Evolutionary conservation across 2,113 vertebrate genomes (phyloP).

Genomic region (Gavialis gangeticus): DNA sequence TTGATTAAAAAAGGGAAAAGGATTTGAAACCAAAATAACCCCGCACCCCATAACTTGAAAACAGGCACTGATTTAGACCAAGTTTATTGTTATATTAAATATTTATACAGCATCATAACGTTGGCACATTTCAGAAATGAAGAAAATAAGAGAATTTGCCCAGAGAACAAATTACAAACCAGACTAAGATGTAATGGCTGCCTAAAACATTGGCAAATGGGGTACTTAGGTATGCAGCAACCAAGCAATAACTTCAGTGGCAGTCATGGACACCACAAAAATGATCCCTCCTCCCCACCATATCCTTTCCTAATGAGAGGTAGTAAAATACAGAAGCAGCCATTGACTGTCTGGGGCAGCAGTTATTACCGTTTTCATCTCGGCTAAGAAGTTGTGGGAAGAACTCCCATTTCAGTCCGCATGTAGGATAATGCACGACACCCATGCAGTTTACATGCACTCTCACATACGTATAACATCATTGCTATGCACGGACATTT

Average conservation of each 20-base stretch:
- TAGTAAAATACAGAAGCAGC: neutral
- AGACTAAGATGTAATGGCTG: neutral
- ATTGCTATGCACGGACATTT: neutral
- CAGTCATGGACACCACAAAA: neutral
- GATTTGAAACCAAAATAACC: neutral
- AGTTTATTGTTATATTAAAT: conserved; percentile 1
- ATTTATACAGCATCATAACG: neutral
- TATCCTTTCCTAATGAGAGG: neutral
- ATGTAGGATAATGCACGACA: neutral
- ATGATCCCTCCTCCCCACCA: neutral
- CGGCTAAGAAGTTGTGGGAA: neutral
- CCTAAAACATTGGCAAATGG: neutral
- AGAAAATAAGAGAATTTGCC: neutral
- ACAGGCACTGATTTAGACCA: neutral
- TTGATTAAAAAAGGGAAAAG: neutral
- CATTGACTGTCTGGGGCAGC: neutral
- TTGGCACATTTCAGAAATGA: neutral
- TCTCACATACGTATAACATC: neutral
- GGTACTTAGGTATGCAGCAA: neutral
- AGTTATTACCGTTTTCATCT: neutral
- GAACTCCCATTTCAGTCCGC: neutral
- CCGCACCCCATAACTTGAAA: conserved; percentile 4
- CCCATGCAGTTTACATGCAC: neutral
- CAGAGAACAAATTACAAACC: neutral
- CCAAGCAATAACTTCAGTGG: neutral